A percentile compares a stretch with the other conserved stretches of the same genome.
phyloP scores from a whole-genome alignment of 2,888 invertebrate species.

The Byasa hedistus region DNA sequence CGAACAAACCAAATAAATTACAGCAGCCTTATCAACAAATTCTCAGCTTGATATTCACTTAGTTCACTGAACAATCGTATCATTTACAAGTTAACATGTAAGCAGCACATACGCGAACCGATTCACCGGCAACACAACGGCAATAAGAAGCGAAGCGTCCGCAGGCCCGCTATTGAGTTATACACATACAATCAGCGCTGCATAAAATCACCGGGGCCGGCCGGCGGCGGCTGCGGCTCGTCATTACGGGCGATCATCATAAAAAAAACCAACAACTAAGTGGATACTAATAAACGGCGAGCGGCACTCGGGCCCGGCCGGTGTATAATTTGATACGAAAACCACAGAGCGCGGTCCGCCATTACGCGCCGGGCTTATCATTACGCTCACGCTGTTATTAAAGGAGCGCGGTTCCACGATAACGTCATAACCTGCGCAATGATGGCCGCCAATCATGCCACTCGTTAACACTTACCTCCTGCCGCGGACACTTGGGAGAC shows the following conservation, averaged over 20 bases:
- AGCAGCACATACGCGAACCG: no score
- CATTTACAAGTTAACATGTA: no score
- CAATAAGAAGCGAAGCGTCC: no score
- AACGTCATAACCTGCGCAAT: slow-evolving; percentile 26
- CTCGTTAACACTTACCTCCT: slow-evolving; percentile 22
- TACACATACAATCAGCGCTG: slow-evolving; percentile 26
- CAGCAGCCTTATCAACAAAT: no score
- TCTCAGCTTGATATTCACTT: no score
- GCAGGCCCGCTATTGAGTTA: not conserved
- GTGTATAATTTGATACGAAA: slow-evolving; percentile 30
- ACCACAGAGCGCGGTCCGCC: slow-evolving; percentile 23
- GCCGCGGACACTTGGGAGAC: no score
- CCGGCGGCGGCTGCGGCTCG: slow-evolving; percentile 16
- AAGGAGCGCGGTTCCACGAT: slow-evolving; percentile 23
- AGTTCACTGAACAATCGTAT: no score
- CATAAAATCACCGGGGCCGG: slow-evolving; percentile 23
- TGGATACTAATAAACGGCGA: slow-evolving; percentile 32
- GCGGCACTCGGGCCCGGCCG: slow-evolving; percentile 17
- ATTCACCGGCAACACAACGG: no score
- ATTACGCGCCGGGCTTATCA: slow-evolving; percentile 29
- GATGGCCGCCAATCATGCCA: slow-evolving; percentile 4
- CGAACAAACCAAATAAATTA: no score
- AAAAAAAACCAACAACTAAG: slow-evolving; percentile 34
- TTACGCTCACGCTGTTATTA: slow-evolving; percentile 28
- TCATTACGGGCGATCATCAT: slow-evolving; percentile 26